Percentiles rank a stretch among this genome's conserved stretches.
Conservation (phyloP, 1,140 invertebrate species). For the Bombus confusus region DNA sequence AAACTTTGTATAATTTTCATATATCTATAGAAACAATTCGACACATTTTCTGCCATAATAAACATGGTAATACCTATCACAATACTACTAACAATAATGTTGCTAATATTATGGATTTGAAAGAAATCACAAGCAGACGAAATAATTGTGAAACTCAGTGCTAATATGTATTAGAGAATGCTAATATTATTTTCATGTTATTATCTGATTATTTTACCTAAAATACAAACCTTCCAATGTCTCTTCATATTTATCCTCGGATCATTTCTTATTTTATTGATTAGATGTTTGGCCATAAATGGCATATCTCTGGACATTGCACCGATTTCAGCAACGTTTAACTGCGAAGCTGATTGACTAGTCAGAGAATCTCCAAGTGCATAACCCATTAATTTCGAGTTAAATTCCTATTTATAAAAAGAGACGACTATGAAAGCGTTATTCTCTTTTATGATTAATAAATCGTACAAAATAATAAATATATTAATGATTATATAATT, state of each 20-base stretch:
- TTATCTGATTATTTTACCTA: not conserved
- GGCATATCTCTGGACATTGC: conserved; percentile 85
- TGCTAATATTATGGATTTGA: no score
- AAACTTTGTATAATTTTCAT: no score
- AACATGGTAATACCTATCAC: no score
- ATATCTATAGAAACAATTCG: no score
- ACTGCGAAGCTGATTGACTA: conserved; percentile 81
- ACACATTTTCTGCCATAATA: no score
- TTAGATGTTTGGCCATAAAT: conserved; percentile 85
- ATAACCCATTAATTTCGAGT: conserved; percentile 85
- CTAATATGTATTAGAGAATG: no score
- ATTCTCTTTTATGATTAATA: not conserved
- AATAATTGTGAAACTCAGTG: no score
- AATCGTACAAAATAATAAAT: no score
- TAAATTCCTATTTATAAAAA: conserved; percentile 82
- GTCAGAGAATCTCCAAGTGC: conserved; percentile 81
- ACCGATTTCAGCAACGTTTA: conserved; percentile 86
- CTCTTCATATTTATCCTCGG: conserved; percentile 84
- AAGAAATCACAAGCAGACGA: no score
- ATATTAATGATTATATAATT: no score
- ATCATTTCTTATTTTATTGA: conserved; percentile 85
- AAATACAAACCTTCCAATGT: conserved; percentile 86
- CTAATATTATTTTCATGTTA: not conserved
- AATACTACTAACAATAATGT: no score
- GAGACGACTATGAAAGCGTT: not conserved